Evolutionary conservation across 2,113 vertebrate species (phyloP).

Genomic region (Atherinomorus stipes): DNA sequence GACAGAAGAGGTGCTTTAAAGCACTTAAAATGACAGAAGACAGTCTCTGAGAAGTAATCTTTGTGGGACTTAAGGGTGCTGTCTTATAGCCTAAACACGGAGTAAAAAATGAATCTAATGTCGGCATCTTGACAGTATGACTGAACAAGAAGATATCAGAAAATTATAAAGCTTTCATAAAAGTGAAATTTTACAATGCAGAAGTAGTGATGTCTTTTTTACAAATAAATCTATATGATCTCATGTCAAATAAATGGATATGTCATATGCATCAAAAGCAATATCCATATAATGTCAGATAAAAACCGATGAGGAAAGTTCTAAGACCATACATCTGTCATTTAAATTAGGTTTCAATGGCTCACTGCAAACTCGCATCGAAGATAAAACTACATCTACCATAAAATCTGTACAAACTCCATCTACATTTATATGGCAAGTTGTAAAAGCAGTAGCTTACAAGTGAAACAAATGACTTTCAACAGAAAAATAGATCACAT

Average conservation of each 20-base stretch:
- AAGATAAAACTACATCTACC: conserved; percentile 76
- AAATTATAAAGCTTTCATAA: conserved; percentile 63
- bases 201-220: conserved; percentile 52
- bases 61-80: conserved; percentile 20
- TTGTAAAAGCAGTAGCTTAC: conserved; percentile 71
- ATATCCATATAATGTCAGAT: conserved; percentile 37
- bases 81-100: conserved; percentile 28
- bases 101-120: conserved; percentile 10
- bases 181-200: conserved; percentile 55
- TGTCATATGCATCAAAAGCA: conserved; percentile 22
- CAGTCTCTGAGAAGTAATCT: conserved; percentile 17
- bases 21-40: conserved; percentile 45
- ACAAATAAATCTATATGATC: conserved; percentile 45
- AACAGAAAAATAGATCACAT: conserved; percentile 69
- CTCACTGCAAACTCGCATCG: conserved; percentile 71
- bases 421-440: conserved; percentile 75
- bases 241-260: conserved; percentile 35
- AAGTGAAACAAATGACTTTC: conserved; percentile 46
- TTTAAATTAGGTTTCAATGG: conserved; percentile 70
- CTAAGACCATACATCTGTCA: conserved; percentile 52
- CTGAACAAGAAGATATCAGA: conserved; percentile 34
- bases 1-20: conserved; percentile 53
- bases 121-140: conserved; percentile 46
- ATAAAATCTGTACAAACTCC: conserved; percentile 79
- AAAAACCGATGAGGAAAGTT: conserved; percentile 39